These are phyloP conservation scores for Nestor notabilis DNA, from an alignment of 2,113 vertebrate species.

Conservation along the genomic window DNA sequence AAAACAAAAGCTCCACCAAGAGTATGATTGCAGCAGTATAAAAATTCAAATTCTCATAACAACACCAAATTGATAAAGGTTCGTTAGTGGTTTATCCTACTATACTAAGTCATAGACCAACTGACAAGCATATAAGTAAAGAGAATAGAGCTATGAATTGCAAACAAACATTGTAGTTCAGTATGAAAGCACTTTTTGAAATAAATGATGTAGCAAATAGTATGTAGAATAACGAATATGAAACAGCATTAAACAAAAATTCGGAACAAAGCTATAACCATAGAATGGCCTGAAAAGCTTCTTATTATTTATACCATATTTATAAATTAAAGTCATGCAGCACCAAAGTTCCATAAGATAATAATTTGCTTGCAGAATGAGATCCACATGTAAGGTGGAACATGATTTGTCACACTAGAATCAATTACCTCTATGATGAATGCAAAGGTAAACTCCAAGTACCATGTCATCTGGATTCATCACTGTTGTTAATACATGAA, in stretches of 20 bases:
- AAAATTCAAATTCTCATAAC: background rate
- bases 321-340: background rate
- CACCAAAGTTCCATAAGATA: background rate
- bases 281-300: background rate
- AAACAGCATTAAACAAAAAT: conserved; percentile 5
- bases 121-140: background rate
- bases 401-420: background rate
- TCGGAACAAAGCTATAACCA: background rate
- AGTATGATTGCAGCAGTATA: conserved; percentile 23
- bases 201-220: conserved; percentile 9
- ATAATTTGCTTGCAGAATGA: background rate
- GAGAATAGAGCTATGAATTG: background rate
- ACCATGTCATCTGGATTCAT: background rate
- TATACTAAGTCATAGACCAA: background rate
- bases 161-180: background rate
- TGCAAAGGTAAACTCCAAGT: background rate
- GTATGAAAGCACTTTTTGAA: background rate
- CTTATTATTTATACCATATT: background rate
- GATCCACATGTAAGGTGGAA: background rate
- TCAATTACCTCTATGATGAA: background rate
- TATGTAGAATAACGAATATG: background rate
- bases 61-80: conserved; percentile 8
- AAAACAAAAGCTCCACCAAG: conserved; percentile 68
- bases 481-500: background rate
- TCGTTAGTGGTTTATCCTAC: background rate